Evolutionary conservation across 2,113 vertebrate species (phyloP).

Genomic region (Redunca redunca): DNA sequence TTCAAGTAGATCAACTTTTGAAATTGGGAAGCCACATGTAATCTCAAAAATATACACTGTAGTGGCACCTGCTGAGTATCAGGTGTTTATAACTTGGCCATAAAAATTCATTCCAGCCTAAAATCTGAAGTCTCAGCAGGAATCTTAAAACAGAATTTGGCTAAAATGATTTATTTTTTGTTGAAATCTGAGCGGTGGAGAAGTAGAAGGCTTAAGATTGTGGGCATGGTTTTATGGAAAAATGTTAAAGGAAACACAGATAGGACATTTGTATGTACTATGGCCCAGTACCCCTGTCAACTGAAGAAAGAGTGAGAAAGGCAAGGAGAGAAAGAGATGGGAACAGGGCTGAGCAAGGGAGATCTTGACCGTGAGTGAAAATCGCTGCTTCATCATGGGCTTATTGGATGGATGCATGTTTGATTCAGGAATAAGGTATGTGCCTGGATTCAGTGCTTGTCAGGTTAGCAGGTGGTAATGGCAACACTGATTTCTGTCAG

Average conservation of each 20-base stretch:
- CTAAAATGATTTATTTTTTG: constrained; percentile 67
- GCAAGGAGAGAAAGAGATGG: background rate
- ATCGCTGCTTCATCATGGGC: background rate
- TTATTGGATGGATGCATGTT: background rate
- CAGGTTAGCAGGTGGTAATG: background rate
- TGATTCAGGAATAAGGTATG: background rate
- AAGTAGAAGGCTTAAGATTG: constrained; percentile 59
- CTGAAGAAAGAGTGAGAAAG: background rate
- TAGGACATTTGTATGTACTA: background rate
- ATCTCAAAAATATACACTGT: constrained; percentile 55
- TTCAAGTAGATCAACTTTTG: constrained; percentile 51
- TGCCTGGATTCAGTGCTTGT: background rate
- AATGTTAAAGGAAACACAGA: constrained; percentile 60
- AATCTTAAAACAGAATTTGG: constrained; percentile 68
- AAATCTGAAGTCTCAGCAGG: constrained; percentile 72
- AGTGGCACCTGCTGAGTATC: constrained; percentile 68
- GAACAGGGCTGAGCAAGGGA: too few species aligned
- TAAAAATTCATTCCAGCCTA: constrained; percentile 72
- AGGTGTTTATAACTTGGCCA: constrained; percentile 75
- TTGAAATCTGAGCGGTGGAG: constrained; percentile 51
- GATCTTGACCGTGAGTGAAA: background rate
- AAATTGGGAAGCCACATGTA: constrained; percentile 59
- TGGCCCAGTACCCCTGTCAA: background rate
- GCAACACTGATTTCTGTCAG: background rate
- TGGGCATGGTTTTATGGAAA: constrained; percentile 54